These are phyloP conservation scores for Florisuga fusca DNA, from an alignment of 2,797 vertebrate genomes.

Conservation along the genomic window DNA sequence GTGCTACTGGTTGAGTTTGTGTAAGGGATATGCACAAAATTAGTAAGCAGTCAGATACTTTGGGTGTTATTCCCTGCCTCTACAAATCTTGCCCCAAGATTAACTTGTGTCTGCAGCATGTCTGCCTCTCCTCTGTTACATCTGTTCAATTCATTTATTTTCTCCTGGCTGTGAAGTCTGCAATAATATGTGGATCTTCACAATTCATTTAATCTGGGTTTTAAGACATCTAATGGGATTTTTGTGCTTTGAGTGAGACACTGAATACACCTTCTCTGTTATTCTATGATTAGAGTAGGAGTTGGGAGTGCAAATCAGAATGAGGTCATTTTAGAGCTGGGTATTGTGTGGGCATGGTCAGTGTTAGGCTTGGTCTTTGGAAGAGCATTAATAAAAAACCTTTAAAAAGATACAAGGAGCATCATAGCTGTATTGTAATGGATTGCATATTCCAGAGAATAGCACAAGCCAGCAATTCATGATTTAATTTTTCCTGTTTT, in stretches of 20 bases:
- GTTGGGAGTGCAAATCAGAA: not conserved
- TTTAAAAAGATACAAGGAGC: not conserved
- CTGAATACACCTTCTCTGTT: not conserved
- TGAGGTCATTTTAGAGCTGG: not conserved
- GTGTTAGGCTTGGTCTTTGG: not conserved
- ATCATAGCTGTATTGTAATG: not conserved
- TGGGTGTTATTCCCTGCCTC: not conserved
- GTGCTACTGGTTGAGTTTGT: not conserved
- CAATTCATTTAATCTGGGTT: not conserved
- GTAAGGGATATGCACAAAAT: not conserved
- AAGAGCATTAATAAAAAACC: not conserved
- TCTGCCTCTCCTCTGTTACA: not conserved
- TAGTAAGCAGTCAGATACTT: fast-evolving
- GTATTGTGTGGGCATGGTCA: not conserved
- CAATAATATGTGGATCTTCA: not conserved
- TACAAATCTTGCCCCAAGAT: not conserved
- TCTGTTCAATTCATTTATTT: not conserved
- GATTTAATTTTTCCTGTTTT: constrained; percentile 1
- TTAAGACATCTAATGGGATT: not conserved
- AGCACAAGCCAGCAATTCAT: not conserved
- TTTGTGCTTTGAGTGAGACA: not conserved
- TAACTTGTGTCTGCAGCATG: not conserved
- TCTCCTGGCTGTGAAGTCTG: not conserved
- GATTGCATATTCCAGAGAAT: not conserved
- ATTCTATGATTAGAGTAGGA: not conserved